Percentiles rank a stretch among this genome's conserved stretches.
Conservation (phyloP, 2,888 invertebrate species). For the Scaptomyza parva region DNA sequence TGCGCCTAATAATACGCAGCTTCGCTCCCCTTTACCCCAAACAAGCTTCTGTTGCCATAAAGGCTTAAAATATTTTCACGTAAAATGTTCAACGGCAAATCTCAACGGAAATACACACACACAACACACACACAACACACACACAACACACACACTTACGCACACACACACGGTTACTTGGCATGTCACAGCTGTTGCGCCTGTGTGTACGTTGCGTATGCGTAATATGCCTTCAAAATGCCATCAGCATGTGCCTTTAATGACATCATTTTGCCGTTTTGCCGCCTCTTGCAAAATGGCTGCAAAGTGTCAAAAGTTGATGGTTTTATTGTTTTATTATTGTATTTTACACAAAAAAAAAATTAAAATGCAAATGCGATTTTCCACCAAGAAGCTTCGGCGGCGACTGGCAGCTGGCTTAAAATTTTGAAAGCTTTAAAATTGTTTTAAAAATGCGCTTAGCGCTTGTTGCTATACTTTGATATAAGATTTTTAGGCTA, state of each 20-base stretch:
- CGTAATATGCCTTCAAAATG: slow-evolving; percentile 75
- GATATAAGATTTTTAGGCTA: not conserved
- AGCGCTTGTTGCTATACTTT: not conserved
- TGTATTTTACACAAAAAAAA: slow-evolving; percentile 47
- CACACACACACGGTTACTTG: slow-evolving; percentile 27
- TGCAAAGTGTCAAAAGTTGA: slow-evolving; percentile 75
- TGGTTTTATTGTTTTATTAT: slow-evolving; percentile 76
- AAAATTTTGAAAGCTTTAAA: not conserved
- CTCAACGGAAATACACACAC: slow-evolving; percentile 58
- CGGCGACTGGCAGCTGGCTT: not conserved
- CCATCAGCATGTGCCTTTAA: slow-evolving; percentile 80
- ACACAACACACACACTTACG: not conserved
- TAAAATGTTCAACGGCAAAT: slow-evolving; percentile 73
- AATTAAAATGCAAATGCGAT: slow-evolving; percentile 67
- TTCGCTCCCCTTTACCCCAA: slow-evolving; percentile 12
- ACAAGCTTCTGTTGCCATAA: slow-evolving; percentile 49
- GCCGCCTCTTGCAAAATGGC: slow-evolving; percentile 57
- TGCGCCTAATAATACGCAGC: slow-evolving; percentile 72
- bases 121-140: too few species aligned
- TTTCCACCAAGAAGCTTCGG: slow-evolving; percentile 6
- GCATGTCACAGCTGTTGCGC: slow-evolving; percentile 72
- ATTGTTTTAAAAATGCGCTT: not conserved
- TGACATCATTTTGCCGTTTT: slow-evolving; percentile 71
- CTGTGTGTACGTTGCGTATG: slow-evolving; percentile 63
- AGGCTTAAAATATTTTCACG: slow-evolving; percentile 78